Percentiles rank a stretch among this genome's conserved stretches.
phyloP scores from a whole-genome alignment of 2,797 vertebrate species.

The Pipistrellus pygmaeus region DNA sequence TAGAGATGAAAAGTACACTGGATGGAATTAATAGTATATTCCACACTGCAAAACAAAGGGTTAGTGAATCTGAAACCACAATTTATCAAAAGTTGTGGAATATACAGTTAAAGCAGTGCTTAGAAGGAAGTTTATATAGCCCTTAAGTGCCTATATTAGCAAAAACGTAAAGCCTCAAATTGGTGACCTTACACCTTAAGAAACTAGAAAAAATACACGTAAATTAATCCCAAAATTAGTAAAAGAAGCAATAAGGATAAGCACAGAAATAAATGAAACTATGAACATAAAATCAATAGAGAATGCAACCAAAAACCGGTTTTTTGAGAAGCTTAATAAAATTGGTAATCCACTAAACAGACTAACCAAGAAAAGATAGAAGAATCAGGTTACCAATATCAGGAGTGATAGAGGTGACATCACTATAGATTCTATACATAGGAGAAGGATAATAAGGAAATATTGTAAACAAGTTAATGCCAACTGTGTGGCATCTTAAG shows the following conservation, averaged over 20 bases:
- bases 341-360: neutral
- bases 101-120: neutral
- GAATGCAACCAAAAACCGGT: neutral
- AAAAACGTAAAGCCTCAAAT: neutral
- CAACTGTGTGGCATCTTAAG: neutral
- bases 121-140: neutral
- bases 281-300: neutral
- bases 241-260: neutral
- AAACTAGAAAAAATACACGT: neutral
- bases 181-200: neutral
- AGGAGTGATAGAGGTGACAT: neutral
- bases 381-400: neutral
- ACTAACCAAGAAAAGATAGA: neutral
- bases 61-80: neutral
- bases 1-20: neutral
- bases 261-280: neutral
- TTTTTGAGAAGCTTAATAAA: neutral
- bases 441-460: neutral
- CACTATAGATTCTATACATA: neutral
- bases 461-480: neutral
- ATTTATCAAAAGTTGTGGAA: neutral
- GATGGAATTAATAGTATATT: neutral
- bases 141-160: neutral
- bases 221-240: neutral
- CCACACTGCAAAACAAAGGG: neutral